Evolutionary conservation across 2,797 vertebrate genomes (phyloP).

Genomic region (Lithobates pipiens): DNA sequence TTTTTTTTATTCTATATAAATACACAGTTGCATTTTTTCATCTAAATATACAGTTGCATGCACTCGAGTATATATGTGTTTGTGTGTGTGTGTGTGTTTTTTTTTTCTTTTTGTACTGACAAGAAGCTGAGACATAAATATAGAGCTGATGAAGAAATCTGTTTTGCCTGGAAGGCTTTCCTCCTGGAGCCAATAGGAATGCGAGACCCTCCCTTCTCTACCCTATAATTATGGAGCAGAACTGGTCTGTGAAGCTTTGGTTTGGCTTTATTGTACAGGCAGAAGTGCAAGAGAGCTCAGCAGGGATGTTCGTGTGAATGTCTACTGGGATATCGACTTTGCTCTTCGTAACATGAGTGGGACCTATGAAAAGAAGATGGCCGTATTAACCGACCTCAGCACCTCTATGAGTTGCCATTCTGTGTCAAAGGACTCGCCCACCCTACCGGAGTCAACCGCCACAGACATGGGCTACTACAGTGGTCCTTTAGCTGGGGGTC

Average conservation of each 20-base stretch:
- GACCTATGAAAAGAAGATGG: conserved; percentile 94
- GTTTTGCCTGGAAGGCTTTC: conserved; percentile 83
- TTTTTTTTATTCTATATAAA: not conserved
- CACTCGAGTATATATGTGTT: not conserved
- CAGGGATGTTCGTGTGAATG: conserved; percentile 44
- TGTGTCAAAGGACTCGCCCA: conserved; percentile 94
- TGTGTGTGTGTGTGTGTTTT: conserved; percentile 14
- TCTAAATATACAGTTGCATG: not conserved
- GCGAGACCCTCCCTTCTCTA: conserved; percentile 81
- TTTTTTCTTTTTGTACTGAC: conserved; percentile 54
- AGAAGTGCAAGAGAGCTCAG: conserved; percentile 62
- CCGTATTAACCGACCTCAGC: conserved; percentile 92
- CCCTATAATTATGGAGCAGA: conserved; percentile 92
- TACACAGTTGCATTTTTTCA: not conserved
- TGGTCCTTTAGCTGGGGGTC: conserved; percentile 78
- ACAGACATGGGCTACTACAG: conserved; percentile 98
- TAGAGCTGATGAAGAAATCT: conserved; percentile 56
- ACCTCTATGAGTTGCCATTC: conserved; percentile 95
- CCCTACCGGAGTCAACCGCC: conserved; percentile 93
- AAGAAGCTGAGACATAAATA: conserved; percentile 59
- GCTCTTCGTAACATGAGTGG: conserved; percentile 78
- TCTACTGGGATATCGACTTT: conserved; percentile 30
- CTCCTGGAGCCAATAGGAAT: conserved; percentile 88
- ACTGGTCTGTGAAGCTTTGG: conserved; percentile 78
- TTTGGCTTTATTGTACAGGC: conserved; percentile 69